phyloP scores from a whole-genome alignment of 1,140 invertebrate genomes.

The Andrena cerasifolii region DNA sequence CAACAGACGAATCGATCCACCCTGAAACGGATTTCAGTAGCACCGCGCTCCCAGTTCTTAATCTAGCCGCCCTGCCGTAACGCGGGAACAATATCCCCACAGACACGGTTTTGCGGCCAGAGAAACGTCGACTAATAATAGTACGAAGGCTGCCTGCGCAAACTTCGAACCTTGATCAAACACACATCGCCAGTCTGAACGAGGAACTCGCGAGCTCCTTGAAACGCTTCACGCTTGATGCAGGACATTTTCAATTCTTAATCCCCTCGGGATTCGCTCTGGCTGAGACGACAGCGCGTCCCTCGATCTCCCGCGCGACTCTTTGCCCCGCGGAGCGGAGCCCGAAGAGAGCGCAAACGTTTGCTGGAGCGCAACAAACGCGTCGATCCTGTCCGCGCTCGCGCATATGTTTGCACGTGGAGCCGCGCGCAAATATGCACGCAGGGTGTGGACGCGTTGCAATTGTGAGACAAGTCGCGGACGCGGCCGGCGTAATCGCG shows the following conservation, averaged over 20 bases:
- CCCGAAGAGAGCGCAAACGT: slow-evolving; percentile 19
- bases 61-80: not conserved
- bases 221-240: not conserved
- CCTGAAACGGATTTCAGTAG: no score
- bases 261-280: no score
- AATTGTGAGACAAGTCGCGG: slow-evolving; percentile 18
- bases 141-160: not conserved
- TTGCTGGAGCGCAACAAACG: slow-evolving; percentile 23
- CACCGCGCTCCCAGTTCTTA: no score
- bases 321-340: no score
- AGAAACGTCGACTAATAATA: slow-evolving; percentile 15
- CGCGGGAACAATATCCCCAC: not conserved
- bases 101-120: not conserved
- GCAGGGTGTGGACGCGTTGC: slow-evolving; percentile 3
- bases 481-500: slow-evolving; percentile 12
- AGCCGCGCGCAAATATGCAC: slow-evolving; percentile 32
- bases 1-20: no score
- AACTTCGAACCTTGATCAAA: not conserved
- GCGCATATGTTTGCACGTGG: slow-evolving; percentile 21
- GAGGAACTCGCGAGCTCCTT: no score
- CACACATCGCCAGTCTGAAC: no score
- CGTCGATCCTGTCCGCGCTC: not conserved
- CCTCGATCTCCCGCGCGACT: no score
- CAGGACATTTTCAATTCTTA: not conserved
- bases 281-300: no score